Percentiles rank a stretch among this genome's conserved stretches.
Conservation (phyloP, 2,888 invertebrate species). For the Andrena praecox region DNA sequence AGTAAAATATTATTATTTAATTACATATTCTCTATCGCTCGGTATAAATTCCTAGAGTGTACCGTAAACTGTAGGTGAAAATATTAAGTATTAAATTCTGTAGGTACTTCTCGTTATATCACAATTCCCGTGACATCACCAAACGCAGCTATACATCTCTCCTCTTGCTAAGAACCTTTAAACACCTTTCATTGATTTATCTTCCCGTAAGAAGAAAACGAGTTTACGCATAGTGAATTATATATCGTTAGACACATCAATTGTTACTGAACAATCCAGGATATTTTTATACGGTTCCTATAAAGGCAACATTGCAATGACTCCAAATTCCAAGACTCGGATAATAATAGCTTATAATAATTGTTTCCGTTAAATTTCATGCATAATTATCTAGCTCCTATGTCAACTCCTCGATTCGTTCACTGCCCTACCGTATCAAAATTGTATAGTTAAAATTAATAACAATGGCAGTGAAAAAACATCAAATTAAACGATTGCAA, state of each 20-base stretch:
- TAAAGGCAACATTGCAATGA: constrained; percentile 39
- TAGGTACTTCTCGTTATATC: constrained; percentile 59
- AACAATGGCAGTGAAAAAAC: constrained; percentile 49
- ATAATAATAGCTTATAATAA: constrained; percentile 10
- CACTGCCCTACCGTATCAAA: constrained; percentile 44
- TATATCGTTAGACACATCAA: constrained; percentile 8
- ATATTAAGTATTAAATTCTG: constrained; percentile 36
- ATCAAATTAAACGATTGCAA: constrained; percentile 27
- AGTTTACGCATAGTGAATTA: constrained; percentile 5
- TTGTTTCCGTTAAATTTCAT: constrained; percentile 10
- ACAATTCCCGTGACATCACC: constrained; percentile 56
- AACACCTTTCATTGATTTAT: constrained; percentile 37
- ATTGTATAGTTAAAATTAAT: constrained; percentile 30
- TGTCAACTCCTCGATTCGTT: background rate
- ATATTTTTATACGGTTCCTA: constrained; percentile 24
- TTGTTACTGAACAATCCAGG: constrained; percentile 8
- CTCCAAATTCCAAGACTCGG: constrained; percentile 9
- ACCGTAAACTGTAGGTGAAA: constrained; percentile 38
- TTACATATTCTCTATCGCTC: constrained; percentile 57
- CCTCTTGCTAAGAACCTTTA: constrained; percentile 38
- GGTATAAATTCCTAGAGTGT: constrained; percentile 61
- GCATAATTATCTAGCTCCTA: background rate
- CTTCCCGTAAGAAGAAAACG: constrained; percentile 29
- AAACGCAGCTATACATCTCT: constrained; percentile 45
- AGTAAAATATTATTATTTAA: constrained; percentile 56